These are phyloP conservation scores for Cantharis rufa DNA, from an alignment of 2,888 invertebrate species.

Conservation along the genomic window DNA sequence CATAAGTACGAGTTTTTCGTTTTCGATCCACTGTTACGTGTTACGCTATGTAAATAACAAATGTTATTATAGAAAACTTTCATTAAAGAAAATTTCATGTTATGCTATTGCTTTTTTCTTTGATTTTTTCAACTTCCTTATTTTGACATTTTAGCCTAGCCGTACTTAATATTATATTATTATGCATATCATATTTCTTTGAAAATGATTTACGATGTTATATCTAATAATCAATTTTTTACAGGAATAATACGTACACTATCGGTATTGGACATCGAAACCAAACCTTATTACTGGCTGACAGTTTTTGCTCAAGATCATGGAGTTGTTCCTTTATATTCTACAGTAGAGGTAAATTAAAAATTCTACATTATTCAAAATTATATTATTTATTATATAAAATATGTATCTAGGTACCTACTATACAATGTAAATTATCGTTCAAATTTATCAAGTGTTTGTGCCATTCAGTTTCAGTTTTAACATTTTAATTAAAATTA, in stretches of 20 bases:
- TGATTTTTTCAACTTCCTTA: background rate
- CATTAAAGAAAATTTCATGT: background rate
- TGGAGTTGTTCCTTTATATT: constrained; percentile 82
- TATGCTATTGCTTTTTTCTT: background rate
- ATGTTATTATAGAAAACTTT: background rate
- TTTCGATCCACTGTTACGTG: background rate
- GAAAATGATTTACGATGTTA: background rate
- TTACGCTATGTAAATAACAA: background rate
- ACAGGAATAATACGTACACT: constrained; percentile 85
- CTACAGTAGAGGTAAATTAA: constrained; percentile 77
- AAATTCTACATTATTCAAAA: background rate
- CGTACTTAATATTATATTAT: background rate
- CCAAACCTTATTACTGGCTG: constrained; percentile 87
- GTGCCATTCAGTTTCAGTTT: background rate
- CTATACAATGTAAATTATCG: background rate
- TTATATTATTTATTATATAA: background rate
- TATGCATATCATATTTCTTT: background rate
- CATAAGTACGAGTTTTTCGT: background rate
- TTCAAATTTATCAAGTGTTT: background rate
- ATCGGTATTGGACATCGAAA: constrained; percentile 87
- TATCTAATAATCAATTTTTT: constrained; percentile 35
- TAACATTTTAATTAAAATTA: background rate
- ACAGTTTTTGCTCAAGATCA: constrained; percentile 92
- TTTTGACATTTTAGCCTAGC: background rate
- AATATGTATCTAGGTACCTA: background rate